phyloP scores from a whole-genome alignment of 1,140 invertebrate genomes.

The Oreohelix idahoensis region DNA sequence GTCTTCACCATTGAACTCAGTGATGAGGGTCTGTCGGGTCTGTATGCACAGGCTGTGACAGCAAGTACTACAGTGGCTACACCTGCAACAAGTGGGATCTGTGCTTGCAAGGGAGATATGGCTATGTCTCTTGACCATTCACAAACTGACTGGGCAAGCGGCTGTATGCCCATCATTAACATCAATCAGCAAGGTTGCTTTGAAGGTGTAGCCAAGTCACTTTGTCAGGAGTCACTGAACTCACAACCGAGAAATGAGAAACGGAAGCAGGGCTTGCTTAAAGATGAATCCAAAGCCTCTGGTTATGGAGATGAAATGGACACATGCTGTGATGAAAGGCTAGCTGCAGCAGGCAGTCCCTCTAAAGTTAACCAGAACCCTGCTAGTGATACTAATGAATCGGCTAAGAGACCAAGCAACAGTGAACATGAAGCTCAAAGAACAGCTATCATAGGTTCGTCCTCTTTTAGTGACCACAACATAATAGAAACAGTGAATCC shows the following conservation, averaged over 20 bases:
- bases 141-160: not conserved
- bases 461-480: not conserved
- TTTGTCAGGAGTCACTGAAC: not conserved
- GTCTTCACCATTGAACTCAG: conserved; percentile 17
- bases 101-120: too few relatives aligned
- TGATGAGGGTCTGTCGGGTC: conserved; percentile 27
- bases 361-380: not conserved
- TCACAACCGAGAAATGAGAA: conserved; percentile 5
- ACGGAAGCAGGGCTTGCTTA: not conserved
- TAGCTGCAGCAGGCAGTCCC: not conserved
- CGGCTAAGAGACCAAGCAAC: not conserved
- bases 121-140: too few relatives aligned
- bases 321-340: conserved; percentile 10
- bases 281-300: not conserved
- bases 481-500: not conserved
- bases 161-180: not conserved
- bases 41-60: conserved; percentile 33
- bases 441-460: conserved; percentile 42
- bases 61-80: not conserved
- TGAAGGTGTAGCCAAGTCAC: not conserved
- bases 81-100: not conserved
- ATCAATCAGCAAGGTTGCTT: not conserved
- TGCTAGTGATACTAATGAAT: not conserved
- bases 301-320: not conserved
- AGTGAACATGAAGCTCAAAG: conserved; percentile 22